Conservation (phyloP, 2,888 invertebrate genomes). For the Epistrophe eligans region DNA sequence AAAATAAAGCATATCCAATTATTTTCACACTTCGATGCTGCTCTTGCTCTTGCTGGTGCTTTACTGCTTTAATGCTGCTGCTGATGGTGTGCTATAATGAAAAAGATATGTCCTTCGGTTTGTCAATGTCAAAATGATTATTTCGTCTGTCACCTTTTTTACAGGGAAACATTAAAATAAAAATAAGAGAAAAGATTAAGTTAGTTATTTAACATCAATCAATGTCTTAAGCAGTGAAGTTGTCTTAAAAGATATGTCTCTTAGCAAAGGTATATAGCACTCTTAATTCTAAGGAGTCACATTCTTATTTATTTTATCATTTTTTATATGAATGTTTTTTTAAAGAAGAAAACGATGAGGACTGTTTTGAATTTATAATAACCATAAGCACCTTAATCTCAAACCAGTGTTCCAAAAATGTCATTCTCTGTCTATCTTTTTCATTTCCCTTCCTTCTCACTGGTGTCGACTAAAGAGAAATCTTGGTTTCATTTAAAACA, state of each 20-base stretch:
- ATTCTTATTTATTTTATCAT: background rate
- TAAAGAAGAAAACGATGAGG: background rate
- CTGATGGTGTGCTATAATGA: background rate
- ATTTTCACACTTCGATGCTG: conserved; percentile 61
- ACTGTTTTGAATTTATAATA: no score
- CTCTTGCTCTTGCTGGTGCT: background rate
- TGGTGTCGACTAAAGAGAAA: no score
- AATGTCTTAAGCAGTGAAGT: conserved; percentile 11
- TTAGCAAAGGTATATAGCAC: background rate
- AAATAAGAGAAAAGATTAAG: conserved; percentile 7
- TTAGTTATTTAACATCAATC: conserved; percentile 34
- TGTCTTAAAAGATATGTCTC: background rate
- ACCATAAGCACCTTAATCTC: no score
- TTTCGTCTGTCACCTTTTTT: conserved; percentile 20
- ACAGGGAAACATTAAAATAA: conserved; percentile 12
- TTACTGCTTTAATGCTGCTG: conserved; percentile 4
- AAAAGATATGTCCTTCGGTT: conserved; percentile 51
- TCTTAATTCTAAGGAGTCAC: background rate
- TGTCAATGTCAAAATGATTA: conserved; percentile 48
- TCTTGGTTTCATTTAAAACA: no score
- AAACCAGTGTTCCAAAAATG: no score
- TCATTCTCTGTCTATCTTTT: no score
- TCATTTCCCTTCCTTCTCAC: no score
- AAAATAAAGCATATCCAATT: conserved; percentile 55
- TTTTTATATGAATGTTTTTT: background rate